Evolutionary conservation across 2,797 vertebrate genomes (phyloP), one percentile per base, ranked within the genome.

Genomic region (Etheostoma perlongum): DNA sequence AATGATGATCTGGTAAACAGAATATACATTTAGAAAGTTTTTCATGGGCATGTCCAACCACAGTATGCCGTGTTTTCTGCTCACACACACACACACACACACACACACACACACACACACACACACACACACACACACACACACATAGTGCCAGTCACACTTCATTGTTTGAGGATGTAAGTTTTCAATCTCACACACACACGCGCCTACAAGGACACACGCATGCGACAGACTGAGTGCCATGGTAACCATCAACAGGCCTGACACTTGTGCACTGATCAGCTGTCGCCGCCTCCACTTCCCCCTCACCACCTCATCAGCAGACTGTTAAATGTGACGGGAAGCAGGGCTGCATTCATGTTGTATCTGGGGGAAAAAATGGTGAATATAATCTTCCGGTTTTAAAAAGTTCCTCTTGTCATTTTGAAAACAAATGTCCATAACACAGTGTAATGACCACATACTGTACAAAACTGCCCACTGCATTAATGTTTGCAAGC

Each of bases 231-330:
- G 89, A 87, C 82, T 62, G 65, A 83, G 74, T 58, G 36, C 92
- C 92, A 94, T 95, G 91, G 92, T 79, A 93, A 95, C 91, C 88
- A 76, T 81, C 72, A 84, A 81, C 81, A 84, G 86, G 76, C 84
- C 81, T 83, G 91, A 90, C 91, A 86, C 87, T 81, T 80, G 54
- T 73, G 74, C 82, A 74, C 48, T 80, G 81, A 83, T 94, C 92
- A 90, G 87, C 90, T 89, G 91, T 86, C 74, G 49, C 89, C 75
- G 86, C 85, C 83, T 89, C 81, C 78, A 58, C 85, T 78, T 79
- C 86, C 85, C 63, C 84, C 84, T 81, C 76, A 73, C 62, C 84
- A 79, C 63, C 72, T 85, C 80, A 74, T 77, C 87, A 78, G 78
- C 74, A 82, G 69, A 72, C 81, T 82, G 74, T 21, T 72, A 61